Base-by-base conservation (phyloP, 2,888 invertebrate genomes). In the Acronicta leporina region DNA sequence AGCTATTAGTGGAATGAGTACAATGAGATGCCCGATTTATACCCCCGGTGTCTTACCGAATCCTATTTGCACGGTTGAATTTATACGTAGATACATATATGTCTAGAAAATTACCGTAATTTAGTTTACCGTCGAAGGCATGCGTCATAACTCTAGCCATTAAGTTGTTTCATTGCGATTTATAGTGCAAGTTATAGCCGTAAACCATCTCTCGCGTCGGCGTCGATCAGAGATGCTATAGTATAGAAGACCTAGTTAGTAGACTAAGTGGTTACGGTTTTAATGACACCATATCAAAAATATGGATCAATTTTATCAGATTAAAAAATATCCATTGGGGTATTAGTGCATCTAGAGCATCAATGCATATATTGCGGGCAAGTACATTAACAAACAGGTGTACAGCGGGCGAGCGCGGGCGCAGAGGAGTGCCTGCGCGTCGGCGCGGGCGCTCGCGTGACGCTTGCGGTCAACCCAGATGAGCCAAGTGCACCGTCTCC, bases 401-500 rank as follows among this genome's bases (percentile, higher is more conserved):
- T 62, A 51, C 48, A 15, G 50, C 15, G 38, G 13, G 35, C 1
- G 33, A 2, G 51, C 20, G 50, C 43, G 38, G 44, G 49, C 45
- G 52, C 61, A 33, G 55, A 38, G 57, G 44, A 41, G 63, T 38
- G 48, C 47, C 41, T 44, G 27, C 35, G 64, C 52, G 53, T 33
- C n/a, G n/a, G n/a, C 38, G n/a, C 38, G 38, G 38, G 63, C 49
- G 60, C 63, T 77, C 73, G 73, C 78, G 75, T 74, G 78, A 78
- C 68, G 72, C 85, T 88, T 90, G 91, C 88, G 91, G 91, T 90
- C 88, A 88, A 85, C 87, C 85, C 86, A 90, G 87, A 88, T 88
- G 88, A 83, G 79, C 77, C 71, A 68, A 71, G 79, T 81, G 80
- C 81, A 79, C 79, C 68, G 69, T 76, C 75, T 77, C 80, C 80